Evolutionary conservation across 2,888 invertebrate genomes (phyloP).

Genomic region (Chrysolina oricalcia): DNA sequence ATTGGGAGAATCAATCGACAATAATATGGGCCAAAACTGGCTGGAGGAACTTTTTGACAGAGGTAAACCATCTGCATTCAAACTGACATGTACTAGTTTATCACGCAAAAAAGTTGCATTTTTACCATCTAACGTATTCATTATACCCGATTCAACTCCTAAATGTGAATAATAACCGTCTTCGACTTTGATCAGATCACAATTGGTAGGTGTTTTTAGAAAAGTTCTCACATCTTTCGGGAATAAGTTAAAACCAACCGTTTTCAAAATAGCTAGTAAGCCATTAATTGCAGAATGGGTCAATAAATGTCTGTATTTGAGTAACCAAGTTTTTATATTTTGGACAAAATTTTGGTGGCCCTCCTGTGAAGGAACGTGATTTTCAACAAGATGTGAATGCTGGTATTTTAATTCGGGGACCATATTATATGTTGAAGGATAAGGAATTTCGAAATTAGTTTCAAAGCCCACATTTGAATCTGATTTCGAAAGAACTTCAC

Average conservation of each 20-base stretch:
- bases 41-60: constrained; percentile 28
- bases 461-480: constrained; percentile 23
- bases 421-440: constrained; percentile 27
- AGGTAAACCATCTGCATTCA: constrained; percentile 26
- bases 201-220: constrained; percentile 25
- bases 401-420: constrained; percentile 24
- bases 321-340: constrained; percentile 27
- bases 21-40: constrained; percentile 27
- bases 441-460: constrained; percentile 22
- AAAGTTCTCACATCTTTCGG: constrained; percentile 30
- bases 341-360: constrained; percentile 24
- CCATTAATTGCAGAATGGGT: constrained; percentile 17
- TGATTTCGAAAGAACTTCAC: constrained; percentile 21
- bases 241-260: constrained; percentile 18
- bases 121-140: constrained; percentile 23
- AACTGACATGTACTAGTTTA: constrained; percentile 24
- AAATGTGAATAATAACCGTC: constrained; percentile 26
- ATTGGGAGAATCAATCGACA: constrained; percentile 30
- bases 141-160: constrained; percentile 27
- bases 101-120: constrained; percentile 14
- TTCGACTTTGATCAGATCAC: constrained; percentile 25
- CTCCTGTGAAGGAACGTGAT: constrained; percentile 21
- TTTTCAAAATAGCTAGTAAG: constrained; percentile 22
- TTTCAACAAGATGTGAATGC: constrained; percentile 25
- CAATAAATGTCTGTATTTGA: constrained; percentile 25